A percentile compares a stretch with the other conserved stretches of the same genome.
Evolutionary conservation across 2,888 invertebrate species (phyloP).

Genomic region (Caenorhabditis imperialis): DNA sequence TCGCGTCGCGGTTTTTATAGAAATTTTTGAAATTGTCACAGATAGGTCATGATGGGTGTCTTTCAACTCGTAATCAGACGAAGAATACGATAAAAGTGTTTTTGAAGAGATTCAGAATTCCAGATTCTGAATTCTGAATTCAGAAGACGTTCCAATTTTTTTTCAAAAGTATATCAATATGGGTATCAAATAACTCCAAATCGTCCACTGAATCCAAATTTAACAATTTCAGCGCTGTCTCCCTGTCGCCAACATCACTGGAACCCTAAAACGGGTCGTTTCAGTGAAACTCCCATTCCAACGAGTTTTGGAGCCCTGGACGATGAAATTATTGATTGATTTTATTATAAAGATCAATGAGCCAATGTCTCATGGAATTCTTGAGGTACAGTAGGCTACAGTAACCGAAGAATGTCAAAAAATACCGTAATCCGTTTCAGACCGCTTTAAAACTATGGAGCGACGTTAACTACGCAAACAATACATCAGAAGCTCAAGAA

Average conservation of each 20-base stretch:
- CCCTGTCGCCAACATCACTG: not conserved
- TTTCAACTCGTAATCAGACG: no score
- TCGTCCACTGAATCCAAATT: not conserved
- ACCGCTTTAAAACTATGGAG: slow-evolving; percentile 31
- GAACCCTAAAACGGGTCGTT: slow-evolving; percentile 19
- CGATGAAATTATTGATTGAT: slow-evolving; percentile 6
- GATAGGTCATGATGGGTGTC: no score
- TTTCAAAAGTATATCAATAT: not conserved
- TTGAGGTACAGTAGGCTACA: slow-evolving; percentile 10
- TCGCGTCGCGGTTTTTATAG: no score
- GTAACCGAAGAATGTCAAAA: no score
- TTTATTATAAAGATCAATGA: slow-evolving; percentile 3
- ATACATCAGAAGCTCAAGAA: slow-evolving; percentile 17
- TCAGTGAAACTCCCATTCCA: slow-evolving; percentile 32
- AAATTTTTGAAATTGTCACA: no score
- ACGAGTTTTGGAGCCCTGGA: slow-evolving; percentile 32
- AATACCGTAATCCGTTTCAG: slow-evolving; percentile 5
- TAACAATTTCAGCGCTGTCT: slow-evolving; percentile 20
- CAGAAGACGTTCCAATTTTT: not conserved
- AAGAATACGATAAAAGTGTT: no score
- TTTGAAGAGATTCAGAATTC: no score
- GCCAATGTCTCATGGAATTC: not conserved
- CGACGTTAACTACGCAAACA: slow-evolving; percentile 6
- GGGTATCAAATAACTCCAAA: no score
- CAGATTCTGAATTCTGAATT: no score